A percentile compares a stretch with the other conserved stretches of the same genome.
Conservation (phyloP, 2,113 vertebrate species). For the Pteruthius melanotis region DNA sequence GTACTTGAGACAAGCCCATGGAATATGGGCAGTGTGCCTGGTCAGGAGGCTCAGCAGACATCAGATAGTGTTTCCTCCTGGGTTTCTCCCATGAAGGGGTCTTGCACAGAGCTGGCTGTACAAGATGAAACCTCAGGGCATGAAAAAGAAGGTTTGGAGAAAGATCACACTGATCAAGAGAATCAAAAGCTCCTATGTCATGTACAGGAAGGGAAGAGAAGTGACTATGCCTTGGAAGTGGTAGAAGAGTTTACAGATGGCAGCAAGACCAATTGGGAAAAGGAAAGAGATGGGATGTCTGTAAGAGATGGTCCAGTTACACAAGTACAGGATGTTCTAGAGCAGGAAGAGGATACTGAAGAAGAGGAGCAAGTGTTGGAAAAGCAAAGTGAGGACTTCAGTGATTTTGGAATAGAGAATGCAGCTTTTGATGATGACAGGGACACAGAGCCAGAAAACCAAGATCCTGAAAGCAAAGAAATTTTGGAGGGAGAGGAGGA, state of each 20-base stretch:
- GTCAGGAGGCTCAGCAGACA: constrained; percentile 3
- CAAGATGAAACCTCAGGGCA: constrained; percentile 83
- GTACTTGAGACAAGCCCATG: background rate
- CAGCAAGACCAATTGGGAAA: background rate
- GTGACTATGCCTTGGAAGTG: background rate
- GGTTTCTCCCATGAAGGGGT: constrained; percentile 54
- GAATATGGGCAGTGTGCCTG: background rate
- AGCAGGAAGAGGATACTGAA: constrained; percentile 18
- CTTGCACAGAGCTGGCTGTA: constrained; percentile 76
- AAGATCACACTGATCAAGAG: constrained; percentile 60
- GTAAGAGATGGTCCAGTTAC: background rate
- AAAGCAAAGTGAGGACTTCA: constrained; percentile 54
- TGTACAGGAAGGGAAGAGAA: background rate
- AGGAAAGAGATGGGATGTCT: background rate
- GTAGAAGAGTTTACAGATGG: background rate
- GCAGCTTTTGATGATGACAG: constrained; percentile 87
- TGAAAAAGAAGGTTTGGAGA: constrained; percentile 66
- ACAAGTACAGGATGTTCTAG: background rate
- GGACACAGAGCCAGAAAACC: constrained; percentile 72
- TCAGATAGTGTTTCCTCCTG: constrained; percentile 28
- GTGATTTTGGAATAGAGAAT: constrained; percentile 85
- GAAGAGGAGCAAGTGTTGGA: constrained; percentile 59
- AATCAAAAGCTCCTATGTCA: background rate
- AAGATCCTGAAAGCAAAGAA: constrained; percentile 43
- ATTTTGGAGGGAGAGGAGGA: constrained; percentile 69